phyloP scores from a whole-genome alignment of 2,888 invertebrate genomes.

The Pyrocoelia pectoralis region DNA sequence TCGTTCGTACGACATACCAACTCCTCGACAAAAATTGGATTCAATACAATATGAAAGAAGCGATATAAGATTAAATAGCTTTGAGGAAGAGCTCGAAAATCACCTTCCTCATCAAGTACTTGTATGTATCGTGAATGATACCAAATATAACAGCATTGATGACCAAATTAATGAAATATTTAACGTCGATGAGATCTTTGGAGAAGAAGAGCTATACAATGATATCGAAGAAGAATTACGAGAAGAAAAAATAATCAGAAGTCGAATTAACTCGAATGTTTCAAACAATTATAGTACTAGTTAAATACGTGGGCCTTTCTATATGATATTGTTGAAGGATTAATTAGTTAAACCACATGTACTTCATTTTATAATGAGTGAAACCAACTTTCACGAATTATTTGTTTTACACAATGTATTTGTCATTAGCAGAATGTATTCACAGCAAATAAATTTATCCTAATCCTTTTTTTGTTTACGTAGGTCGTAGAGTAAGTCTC shows the following conservation, averaged over 20 bases:
- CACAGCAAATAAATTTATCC: too few relatives aligned
- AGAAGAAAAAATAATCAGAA: background rate
- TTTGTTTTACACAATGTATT: too few relatives aligned
- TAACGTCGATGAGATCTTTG: conserved; percentile 48
- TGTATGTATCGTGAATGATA: conserved; percentile 14
- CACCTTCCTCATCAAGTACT: background rate
- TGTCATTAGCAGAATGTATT: too few relatives aligned
- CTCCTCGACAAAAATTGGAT: conserved; percentile 47
- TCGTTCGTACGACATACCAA: conserved; percentile 49
- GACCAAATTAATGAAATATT: conserved; percentile 49
- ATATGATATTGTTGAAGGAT: too few relatives aligned
- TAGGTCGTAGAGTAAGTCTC: too few relatives aligned
- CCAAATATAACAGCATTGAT: conserved; percentile 34
- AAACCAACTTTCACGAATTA: too few relatives aligned
- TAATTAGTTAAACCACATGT: too few relatives aligned
- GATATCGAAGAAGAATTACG: conserved; percentile 12
- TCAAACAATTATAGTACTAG: too few relatives aligned
- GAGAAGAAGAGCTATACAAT: conserved; percentile 39
- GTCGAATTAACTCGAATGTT: background rate
- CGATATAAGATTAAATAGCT: conserved; percentile 15
- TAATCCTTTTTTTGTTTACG: too few relatives aligned
- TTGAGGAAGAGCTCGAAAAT: conserved; percentile 13
- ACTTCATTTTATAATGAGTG: too few relatives aligned
- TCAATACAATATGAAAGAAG: conserved; percentile 32
- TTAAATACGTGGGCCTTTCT: too few relatives aligned